Base-by-base conservation (phyloP, 2,113 vertebrate species). In the Potamarius usumacintae region DNA sequence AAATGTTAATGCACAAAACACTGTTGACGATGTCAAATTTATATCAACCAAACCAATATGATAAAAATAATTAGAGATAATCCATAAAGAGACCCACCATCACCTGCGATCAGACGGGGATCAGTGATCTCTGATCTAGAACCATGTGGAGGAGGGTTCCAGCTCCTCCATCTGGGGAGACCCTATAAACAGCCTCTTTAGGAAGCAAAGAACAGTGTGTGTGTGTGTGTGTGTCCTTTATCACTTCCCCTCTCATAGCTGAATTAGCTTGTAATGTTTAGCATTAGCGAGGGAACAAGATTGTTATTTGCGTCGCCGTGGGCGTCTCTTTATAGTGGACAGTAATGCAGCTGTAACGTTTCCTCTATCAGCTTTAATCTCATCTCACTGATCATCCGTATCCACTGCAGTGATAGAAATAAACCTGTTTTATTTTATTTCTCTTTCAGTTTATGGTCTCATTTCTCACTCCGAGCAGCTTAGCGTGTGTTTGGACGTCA, bases 261-360 rank as follows among this genome's bases (percentile, higher is more conserved):
- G 76, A 78, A 53, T 78, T 78, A 78, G 25, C 50, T 11, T 78
- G 76, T 53, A 78, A 55, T 78, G 76, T 78, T 78, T 55, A 78
- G 76, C 12, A 25, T 77, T 77, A 52, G 48, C 10, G 74, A 77
- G 25, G 50, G 76, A 53, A 78, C 2, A 20, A 53, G 77, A 18
- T 0, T 58, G 78, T 80, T 80, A 14, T 80, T 52, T 58, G 78
- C 11, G 55, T 80, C 20, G 22, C 53, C 22, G 27, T 8, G 27
- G 53, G 52, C n/a, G 5, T 77, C 48, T 55, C 25, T 79, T 42
- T 72, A 11, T 72, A 42, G 48, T 42, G 18, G 69, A 72, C 69
- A 72, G 69, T 72, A 72, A 42, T 34, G 4, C 30, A 42, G 53
- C 53, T 78, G 50, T 7, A 78, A 78, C 25, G 0, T n/a, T 78